Percentiles rank a stretch among this genome's conserved stretches.
Evolutionary conservation across 2,888 invertebrate species (phyloP).

Genomic region (Torymus texanus): DNA sequence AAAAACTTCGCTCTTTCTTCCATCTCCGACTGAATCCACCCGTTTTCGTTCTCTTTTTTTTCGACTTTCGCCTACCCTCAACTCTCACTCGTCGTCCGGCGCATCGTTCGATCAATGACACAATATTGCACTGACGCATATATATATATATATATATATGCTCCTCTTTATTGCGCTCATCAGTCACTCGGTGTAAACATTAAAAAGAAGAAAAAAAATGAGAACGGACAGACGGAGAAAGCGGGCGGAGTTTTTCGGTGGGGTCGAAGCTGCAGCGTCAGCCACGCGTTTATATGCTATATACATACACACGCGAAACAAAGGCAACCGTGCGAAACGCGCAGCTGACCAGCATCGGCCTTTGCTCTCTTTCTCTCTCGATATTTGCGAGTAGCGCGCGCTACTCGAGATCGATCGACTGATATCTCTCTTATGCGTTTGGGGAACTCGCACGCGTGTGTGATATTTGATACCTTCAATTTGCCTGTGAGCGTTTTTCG

Average conservation of each 20-base stretch:
- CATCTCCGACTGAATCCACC: conserved; percentile 3
- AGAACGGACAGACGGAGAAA: conserved; percentile 44
- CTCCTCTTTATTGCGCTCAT: conserved; percentile 74
- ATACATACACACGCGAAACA: conserved; percentile 59
- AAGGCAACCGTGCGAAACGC: conserved; percentile 58
- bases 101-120: conserved; percentile 72
- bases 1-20: conserved; percentile 25
- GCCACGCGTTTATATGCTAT: conserved; percentile 55
- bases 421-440: conserved; percentile 40
- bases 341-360: conserved; percentile 68
- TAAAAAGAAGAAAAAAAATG: conserved; percentile 71
- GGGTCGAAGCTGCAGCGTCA: conserved; percentile 75
- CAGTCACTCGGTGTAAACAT: conserved; percentile 76
- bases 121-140: conserved; percentile 64
- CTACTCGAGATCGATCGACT: conserved; percentile 52
- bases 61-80: conserved; percentile 4
- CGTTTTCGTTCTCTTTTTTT: conserved; percentile 29
- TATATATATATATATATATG: conserved; percentile 49
- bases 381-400: conserved; percentile 12
- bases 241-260: conserved; percentile 50
- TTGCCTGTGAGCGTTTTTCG: conserved; percentile 23
- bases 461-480: conserved; percentile 53
- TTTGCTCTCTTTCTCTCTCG: conserved; percentile 17
- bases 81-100: conserved; percentile 12
- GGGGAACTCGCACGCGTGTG: conserved; percentile 16